These are phyloP conservation scores for Aurelia coerulea DNA, from an alignment of 30 jellyfish, hydroid and myxozoan species.

Conservation along the genomic window DNA sequence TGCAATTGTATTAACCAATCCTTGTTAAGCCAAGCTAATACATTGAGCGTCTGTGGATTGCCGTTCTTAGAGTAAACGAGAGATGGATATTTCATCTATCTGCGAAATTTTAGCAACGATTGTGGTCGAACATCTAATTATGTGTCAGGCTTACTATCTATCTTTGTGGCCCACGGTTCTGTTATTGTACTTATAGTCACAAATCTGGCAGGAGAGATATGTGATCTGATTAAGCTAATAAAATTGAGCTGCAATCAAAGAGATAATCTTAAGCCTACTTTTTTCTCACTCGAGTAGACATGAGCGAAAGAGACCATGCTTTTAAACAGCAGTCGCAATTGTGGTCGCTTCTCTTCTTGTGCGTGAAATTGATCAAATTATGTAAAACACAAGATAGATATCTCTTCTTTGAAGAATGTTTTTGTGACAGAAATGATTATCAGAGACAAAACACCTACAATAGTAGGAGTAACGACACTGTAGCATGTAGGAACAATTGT, in stretches of 20 bases:
- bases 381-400: no score
- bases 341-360: no score
- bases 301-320: no score
- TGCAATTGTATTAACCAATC: slow-evolving; percentile 34
- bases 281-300: no score
- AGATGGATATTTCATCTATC: slow-evolving; percentile 37
- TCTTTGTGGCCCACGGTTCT: slow-evolving; percentile 8
- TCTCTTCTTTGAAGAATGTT: no score
- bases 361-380: no score
- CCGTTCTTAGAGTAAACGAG: slow-evolving; percentile 7
- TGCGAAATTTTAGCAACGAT: slow-evolving; percentile 41
- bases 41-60: slow-evolving; percentile 50
- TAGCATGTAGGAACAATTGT: no score
- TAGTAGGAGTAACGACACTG: no score
- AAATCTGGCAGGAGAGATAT: slow-evolving; percentile 33
- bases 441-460: no score
- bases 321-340: no score
- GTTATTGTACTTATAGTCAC: slow-evolving; percentile 44
- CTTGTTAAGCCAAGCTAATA: slow-evolving; percentile 63
- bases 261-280: slow-evolving; percentile 13
- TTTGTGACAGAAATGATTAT: no score
- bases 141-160: background rate
- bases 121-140: slow-evolving; percentile 57
- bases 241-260: slow-evolving; percentile 40
- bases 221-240: slow-evolving; percentile 53